These are phyloP conservation scores for Saguinus imperator DNA, from an alignment of 2,113 vertebrate species.

Conservation along the genomic window DNA sequence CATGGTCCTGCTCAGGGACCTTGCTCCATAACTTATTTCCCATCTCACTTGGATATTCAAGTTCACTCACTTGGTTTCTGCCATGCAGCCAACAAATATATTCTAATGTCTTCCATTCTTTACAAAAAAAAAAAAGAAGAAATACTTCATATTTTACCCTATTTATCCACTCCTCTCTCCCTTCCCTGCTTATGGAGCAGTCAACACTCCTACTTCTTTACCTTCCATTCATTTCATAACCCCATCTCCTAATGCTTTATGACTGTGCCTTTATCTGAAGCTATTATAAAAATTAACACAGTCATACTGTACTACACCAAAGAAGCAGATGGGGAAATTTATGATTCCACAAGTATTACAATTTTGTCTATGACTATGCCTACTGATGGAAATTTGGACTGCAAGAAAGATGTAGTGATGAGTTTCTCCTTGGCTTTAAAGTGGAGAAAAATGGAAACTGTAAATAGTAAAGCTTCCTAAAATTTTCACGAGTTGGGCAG, in stretches of 20 bases:
- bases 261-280: neutral
- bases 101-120: neutral
- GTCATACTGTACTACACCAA: neutral
- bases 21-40: neutral
- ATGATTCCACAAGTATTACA: neutral
- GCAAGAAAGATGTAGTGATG: neutral
- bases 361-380: neutral
- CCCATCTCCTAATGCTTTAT: neutral
- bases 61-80: conserved; percentile 7
- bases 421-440: conserved; percentile 2
- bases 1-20: neutral
- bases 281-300: neutral
- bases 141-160: neutral
- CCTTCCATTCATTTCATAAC: neutral
- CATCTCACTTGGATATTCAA: neutral
- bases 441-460: neutral
- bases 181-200: neutral
- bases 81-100: neutral
- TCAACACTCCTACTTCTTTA: neutral
- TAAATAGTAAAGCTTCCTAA: neutral
- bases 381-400: neutral
- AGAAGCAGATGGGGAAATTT: neutral
- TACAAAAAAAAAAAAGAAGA: neutral
- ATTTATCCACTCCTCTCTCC: neutral
- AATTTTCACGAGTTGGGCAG: neutral